phyloP scores from a whole-genome alignment of 2,888 invertebrate genomes.

The Aleiodes testaceus region DNA sequence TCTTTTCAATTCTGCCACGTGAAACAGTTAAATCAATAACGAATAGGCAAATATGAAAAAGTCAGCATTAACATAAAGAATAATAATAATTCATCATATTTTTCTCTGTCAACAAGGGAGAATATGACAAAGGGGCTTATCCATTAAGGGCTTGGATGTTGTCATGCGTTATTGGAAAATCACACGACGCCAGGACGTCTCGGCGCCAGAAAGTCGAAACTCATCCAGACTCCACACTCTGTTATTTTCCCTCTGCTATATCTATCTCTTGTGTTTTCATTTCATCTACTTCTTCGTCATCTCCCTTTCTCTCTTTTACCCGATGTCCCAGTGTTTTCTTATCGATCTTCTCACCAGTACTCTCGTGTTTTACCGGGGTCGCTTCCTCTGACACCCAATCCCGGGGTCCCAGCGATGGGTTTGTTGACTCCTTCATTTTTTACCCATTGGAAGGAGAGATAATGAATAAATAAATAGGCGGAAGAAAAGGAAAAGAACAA shows the following conservation, averaged over 20 bases:
- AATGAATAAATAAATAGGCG: neutral
- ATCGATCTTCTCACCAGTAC: constrained; percentile 10
- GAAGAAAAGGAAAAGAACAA: neutral
- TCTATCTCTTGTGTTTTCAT: constrained; percentile 14
- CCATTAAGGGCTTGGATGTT: constrained; percentile 52
- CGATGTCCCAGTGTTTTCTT: constrained; percentile 49
- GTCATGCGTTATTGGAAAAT: constrained; percentile 61
- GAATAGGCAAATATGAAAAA: neutral
- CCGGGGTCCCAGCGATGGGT: constrained; percentile 21
- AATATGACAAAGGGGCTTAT: constrained; percentile 41
- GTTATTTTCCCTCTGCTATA: constrained; percentile 23
- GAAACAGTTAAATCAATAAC: neutral
- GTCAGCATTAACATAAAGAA: constrained; percentile 1
- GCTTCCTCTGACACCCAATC: constrained; percentile 37
- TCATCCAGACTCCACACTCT: constrained; percentile 28
- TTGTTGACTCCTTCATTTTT: constrained; percentile 19
- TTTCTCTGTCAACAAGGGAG: neutral
- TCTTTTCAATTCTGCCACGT: no score
- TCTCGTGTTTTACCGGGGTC: neutral
- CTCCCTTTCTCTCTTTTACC: constrained; percentile 41
- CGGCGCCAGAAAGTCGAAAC: constrained; percentile 44
- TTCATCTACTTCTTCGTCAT: constrained; percentile 5
- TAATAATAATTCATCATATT: constrained; percentile 9
- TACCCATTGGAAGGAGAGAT: neutral
- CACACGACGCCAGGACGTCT: constrained; percentile 60